Percentiles rank a stretch among this genome's conserved stretches.
These are phyloP conservation scores for Gandaritis pyraliata DNA, from an alignment of 2,888 invertebrate species.

Conservation along the genomic window DNA sequence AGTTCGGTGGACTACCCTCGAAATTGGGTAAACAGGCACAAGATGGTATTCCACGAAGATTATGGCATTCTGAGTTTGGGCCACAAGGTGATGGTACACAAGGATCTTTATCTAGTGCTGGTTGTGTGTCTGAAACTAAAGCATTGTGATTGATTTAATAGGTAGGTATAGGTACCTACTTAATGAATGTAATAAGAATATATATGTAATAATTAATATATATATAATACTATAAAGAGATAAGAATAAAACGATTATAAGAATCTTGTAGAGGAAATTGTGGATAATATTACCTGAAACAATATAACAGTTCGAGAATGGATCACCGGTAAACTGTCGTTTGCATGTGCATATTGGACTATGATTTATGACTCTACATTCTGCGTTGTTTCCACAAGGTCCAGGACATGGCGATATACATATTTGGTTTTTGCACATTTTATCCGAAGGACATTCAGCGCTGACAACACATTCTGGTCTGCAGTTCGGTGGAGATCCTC, in stretches of 20 bases:
- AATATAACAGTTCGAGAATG: conserved; percentile 86
- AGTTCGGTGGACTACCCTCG: conserved; percentile 87
- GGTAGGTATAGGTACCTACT: too few relatives aligned
- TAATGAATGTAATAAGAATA: too few relatives aligned
- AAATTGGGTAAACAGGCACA: conserved; percentile 86
- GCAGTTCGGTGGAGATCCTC: conserved; percentile 88
- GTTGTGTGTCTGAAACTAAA: conserved; percentile 62
- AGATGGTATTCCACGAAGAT: conserved; percentile 81
- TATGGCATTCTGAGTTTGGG: conserved; percentile 85
- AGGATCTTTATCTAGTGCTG: conserved; percentile 77
- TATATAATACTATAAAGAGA: too few relatives aligned
- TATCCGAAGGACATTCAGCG: conserved; percentile 86
- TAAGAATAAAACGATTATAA: too few relatives aligned
- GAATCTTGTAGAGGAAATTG: neutral
- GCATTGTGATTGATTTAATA: conserved; percentile 1
- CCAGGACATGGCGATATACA: conserved; percentile 89
- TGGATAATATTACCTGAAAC: conserved; percentile 64
- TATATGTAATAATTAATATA: too few relatives aligned
- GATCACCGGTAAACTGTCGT: conserved; percentile 85
- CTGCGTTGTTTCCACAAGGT: conserved; percentile 88
- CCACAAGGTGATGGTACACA: conserved; percentile 89
- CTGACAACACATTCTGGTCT: conserved; percentile 90
- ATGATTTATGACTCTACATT: conserved; percentile 89
- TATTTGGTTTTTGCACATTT: conserved; percentile 88
- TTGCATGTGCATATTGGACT: conserved; percentile 89